Conservation (phyloP, 2,888 invertebrate genomes). For the Byasa hedistus region DNA sequence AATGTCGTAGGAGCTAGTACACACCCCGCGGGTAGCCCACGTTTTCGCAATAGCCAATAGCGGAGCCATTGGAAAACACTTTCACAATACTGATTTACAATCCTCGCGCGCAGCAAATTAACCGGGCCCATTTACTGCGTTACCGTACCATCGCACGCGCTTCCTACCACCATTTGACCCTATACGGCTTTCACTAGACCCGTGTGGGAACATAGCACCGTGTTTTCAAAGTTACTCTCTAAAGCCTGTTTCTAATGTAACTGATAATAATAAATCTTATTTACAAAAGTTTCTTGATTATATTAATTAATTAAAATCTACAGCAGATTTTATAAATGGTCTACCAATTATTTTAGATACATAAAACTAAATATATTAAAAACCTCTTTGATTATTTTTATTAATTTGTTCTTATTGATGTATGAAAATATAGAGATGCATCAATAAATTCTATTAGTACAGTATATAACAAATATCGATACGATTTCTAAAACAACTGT, state of each 20-base stretch:
- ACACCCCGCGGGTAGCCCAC: constrained; percentile 18
- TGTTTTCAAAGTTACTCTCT: constrained; percentile 37
- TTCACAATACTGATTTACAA: constrained; percentile 47
- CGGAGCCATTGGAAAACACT: constrained; percentile 37
- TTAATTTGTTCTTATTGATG: no score
- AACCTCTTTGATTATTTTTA: no score
- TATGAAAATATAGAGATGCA: no score
- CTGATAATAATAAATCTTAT: not conserved
- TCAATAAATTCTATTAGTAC: no score
- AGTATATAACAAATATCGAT: no score
- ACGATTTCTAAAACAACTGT: constrained; percentile 6
- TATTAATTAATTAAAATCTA: not conserved
- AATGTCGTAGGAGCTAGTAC: constrained; percentile 14
- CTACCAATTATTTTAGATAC: no score
- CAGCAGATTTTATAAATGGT: not conserved
- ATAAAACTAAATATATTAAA: no score
- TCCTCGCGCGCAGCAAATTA: constrained; percentile 44
- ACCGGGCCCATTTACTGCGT: constrained; percentile 42
- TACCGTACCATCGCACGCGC: constrained; percentile 45
- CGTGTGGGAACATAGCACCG: constrained; percentile 40
- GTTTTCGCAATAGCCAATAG: constrained; percentile 24
- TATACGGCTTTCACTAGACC: constrained; percentile 42
- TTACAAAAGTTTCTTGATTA: not conserved
- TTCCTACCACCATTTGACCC: constrained; percentile 48
- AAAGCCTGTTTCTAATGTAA: not conserved